phyloP scores from a whole-genome alignment of 2,797 vertebrate species.

The Arnoldichthys spilopterus region DNA sequence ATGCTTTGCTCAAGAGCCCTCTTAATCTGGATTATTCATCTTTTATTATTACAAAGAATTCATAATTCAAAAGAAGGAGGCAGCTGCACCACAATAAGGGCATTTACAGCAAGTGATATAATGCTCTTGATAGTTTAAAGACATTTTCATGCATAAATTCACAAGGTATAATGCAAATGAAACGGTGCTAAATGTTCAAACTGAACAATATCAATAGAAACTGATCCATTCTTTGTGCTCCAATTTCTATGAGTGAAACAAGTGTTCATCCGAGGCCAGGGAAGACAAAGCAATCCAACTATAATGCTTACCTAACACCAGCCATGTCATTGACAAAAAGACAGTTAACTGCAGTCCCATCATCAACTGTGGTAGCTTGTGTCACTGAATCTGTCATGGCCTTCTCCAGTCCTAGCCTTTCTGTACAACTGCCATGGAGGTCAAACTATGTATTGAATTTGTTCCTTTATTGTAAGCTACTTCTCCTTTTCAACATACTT shows the following conservation, averaged over 20 bases:
- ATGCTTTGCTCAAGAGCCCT: conserved; percentile 13
- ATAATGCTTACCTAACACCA: no score
- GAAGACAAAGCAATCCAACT: background rate
- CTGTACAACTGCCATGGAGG: background rate
- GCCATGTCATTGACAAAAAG: background rate
- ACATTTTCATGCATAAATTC: background rate
- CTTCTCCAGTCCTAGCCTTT: background rate
- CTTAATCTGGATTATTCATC: conserved; percentile 23
- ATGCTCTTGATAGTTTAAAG: background rate
- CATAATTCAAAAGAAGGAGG: conserved; percentile 9
- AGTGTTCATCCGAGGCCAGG: background rate
- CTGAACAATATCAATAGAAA: background rate
- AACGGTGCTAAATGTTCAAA: background rate
- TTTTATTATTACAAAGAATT: conserved; percentile 29
- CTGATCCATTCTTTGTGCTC: conserved; percentile 1
- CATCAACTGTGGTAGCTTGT: no score
- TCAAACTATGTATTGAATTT: background rate
- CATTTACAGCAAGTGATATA: background rate
- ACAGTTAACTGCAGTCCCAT: background rate
- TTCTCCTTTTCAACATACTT: conserved; percentile 19
- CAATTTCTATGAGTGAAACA: background rate
- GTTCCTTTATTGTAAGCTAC: background rate
- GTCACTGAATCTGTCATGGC: conserved; percentile 1
- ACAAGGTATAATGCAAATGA: background rate
- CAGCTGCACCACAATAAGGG: background rate